phyloP scores from a whole-genome alignment of 2,113 vertebrate species.

The Halcyon senegalensis region DNA sequence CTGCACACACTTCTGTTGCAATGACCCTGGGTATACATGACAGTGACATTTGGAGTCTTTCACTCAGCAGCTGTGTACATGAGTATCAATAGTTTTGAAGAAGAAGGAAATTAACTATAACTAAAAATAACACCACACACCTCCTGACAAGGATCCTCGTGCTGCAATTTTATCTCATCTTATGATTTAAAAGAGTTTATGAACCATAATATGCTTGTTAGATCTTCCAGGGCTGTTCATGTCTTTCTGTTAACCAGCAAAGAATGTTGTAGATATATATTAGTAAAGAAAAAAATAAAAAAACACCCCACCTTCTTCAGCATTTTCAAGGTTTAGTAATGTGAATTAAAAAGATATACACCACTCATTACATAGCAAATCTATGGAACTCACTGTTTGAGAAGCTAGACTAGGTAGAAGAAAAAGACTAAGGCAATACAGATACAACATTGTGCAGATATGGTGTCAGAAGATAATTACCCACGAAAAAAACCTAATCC shows the following conservation, averaged over 20 bases:
- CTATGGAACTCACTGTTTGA: not conserved
- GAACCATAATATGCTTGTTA: not conserved
- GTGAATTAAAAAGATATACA: not conserved
- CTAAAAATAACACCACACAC: not conserved
- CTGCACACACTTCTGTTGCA: not conserved
- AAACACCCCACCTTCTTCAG: fast-evolving
- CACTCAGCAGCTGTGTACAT: not conserved
- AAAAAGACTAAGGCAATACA: not conserved
- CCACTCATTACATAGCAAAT: not conserved
- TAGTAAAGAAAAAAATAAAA: not conserved
- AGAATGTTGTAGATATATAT: not conserved
- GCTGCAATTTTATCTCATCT: not conserved
- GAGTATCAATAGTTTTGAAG: not conserved
- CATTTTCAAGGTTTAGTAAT: not conserved
- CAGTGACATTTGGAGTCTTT: not conserved
- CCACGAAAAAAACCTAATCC: constrained; percentile 9
- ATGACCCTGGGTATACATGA: not conserved
- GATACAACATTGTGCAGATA: not conserved
- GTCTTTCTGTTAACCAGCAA: not conserved
- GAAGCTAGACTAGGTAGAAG: not conserved
- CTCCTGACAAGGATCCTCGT: not conserved
- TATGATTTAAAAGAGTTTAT: not conserved
- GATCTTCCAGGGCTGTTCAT: not conserved
- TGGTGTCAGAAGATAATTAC: not conserved
- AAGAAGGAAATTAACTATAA: not conserved